Evolutionary conservation across 2,888 invertebrate species (phyloP), one percentile per base, ranked within the genome.

Genomic region (Caenorhabditis plicata): DNA sequence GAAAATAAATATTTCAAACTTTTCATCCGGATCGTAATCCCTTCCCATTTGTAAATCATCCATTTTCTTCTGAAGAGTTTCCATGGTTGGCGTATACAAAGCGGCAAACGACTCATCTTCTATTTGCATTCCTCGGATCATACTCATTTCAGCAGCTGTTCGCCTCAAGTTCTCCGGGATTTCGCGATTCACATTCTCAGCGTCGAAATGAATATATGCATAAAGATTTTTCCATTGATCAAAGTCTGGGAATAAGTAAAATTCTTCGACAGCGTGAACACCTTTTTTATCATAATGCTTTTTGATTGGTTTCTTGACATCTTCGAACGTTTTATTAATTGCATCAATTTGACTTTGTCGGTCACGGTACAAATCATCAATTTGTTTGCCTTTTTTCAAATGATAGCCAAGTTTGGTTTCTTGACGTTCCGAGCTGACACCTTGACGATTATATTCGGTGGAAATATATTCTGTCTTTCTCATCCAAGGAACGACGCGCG

Each of bases 21-120:
- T 47, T 17, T 48, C 26, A 36, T 61, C 69, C 0, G 47, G 32
- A 17, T 88, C 87, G 81, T 91, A 93, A 0, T 90, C 88, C 17
- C 90, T 85, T 25, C 85, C 86, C 40, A 88, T 88, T 0, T 86
- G 85, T 43, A 89, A 86, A 79, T 96, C 95, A 35, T 88, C 86
- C 50, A 90, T 87, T 25, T 95, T 86, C 83, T 96, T 95, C 68
- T 87, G 87, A 69, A 95, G 85, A 0, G 96, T 96, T 9, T 90
- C 90, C 32, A 92, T 91, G 0, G 92, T 90, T 0, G 98, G 98
- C 64, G 96, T 84, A 85, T 98, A 99, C 84, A 98, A 96, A 0
- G 95, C 96, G 0, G 98, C 96, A 83, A 96, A 98, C 83, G 96
- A 95, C 83, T 96, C 94, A 20, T 96, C 95, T 78, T 91, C 92